phyloP scores from a whole-genome alignment of 2,888 invertebrate species.

The Drosophila atripex region DNA sequence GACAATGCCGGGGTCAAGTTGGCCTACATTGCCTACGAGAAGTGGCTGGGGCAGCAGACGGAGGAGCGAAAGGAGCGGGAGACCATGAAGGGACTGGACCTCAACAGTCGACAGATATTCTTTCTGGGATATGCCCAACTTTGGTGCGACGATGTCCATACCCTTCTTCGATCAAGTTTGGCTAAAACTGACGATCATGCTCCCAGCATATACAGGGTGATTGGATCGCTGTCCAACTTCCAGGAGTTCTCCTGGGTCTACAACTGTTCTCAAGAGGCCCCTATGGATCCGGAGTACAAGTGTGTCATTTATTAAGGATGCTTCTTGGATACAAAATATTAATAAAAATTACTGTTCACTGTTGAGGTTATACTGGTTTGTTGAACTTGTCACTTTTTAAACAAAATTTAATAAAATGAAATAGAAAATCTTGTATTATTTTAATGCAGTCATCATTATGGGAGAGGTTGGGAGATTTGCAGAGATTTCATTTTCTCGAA shows the following conservation, averaged over 20 bases:
- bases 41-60: slow-evolving; percentile 67
- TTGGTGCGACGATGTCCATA: slow-evolving; percentile 78
- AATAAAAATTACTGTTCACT: neutral
- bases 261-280: slow-evolving; percentile 69
- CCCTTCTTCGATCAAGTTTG: slow-evolving; percentile 54
- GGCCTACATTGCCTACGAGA: slow-evolving; percentile 78
- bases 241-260: slow-evolving; percentile 81
- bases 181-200: slow-evolving; percentile 57
- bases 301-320: slow-evolving; percentile 77
- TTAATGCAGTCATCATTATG: too few relatives aligned
- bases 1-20: slow-evolving; percentile 81
- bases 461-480: too few relatives aligned
- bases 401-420: too few relatives aligned
- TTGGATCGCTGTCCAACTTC: slow-evolving; percentile 80
- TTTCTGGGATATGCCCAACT: slow-evolving; percentile 79
- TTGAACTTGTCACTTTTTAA: too few relatives aligned
- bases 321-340: neutral
- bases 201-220: slow-evolving; percentile 77
- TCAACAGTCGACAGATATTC: slow-evolving; percentile 76
- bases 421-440: too few relatives aligned
- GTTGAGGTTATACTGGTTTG: neutral
- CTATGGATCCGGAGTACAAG: slow-evolving; percentile 81
- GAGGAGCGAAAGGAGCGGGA: slow-evolving; percentile 54
- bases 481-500: too few relatives aligned
- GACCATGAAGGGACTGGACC: slow-evolving; percentile 60